Evolutionary conservation across 2,888 invertebrate species (phyloP).

Genomic region (Drosophila rubida): DNA sequence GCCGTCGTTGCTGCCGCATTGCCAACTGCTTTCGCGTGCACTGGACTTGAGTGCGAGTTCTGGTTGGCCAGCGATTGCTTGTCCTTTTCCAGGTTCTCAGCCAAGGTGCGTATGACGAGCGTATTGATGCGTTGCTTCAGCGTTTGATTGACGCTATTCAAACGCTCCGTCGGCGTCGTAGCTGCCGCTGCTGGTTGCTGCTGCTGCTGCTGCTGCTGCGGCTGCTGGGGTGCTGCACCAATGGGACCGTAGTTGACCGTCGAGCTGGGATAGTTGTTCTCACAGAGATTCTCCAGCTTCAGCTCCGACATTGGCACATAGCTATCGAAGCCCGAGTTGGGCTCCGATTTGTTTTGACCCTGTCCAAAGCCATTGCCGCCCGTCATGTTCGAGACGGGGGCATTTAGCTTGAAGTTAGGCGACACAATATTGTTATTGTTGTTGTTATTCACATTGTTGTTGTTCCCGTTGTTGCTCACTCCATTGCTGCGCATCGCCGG

Average conservation of each 20-base stretch:
- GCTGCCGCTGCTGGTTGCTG: conserved; percentile 27
- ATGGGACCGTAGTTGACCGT: conserved; percentile 86
- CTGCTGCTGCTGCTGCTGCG: conserved; percentile 32
- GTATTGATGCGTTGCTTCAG: conserved; percentile 95
- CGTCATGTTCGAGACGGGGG: conserved; percentile 83
- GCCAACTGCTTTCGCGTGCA: conserved; percentile 60
- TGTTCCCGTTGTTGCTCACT: conserved; percentile 45
- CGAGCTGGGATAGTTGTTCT: conserved; percentile 85
- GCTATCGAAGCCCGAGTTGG: conserved; percentile 84
- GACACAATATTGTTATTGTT: conserved; percentile 71
- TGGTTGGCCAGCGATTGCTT: conserved; percentile 83
- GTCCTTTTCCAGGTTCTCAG: conserved; percentile 90
- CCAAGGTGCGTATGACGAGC: conserved; percentile 94
- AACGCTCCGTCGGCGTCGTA: conserved; percentile 74
- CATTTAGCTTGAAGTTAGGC: conserved; percentile 84
- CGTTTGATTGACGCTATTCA: conserved; percentile 88
- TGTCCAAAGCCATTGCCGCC: conserved; percentile 50
- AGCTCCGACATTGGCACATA: conserved; percentile 83
- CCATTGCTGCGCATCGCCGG: conserved; percentile 78
- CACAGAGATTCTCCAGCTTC: conserved; percentile 85
- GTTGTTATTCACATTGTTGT: conserved; percentile 56
- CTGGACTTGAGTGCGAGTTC: conserved; percentile 81
- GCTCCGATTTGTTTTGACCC: conserved; percentile 81
- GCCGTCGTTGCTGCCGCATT: conserved; percentile 2
- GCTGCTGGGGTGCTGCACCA: conserved; percentile 38